Evolutionary conservation across 2,888 invertebrate species (phyloP), one percentile per base, ranked within the genome.

Genomic region (Chelonus formosanus): DNA sequence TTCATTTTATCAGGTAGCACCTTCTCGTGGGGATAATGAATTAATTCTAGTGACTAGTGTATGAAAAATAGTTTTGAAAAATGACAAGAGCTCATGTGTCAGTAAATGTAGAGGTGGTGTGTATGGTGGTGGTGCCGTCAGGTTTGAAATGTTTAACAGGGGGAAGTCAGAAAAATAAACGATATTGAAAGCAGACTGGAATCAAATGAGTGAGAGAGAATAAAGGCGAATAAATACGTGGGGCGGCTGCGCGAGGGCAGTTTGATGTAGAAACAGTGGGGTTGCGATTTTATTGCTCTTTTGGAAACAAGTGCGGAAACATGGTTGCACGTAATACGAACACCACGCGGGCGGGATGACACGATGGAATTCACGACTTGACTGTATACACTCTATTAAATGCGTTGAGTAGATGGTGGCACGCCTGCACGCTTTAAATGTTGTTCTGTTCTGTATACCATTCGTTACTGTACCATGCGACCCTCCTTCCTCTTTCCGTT

Each of bases 321-420:
- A 69, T 63, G 67, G 69, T 65, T 67, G 61, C 66, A 67, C 68
- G 68, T 68, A 69, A 71, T 69, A 64, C 63, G 68, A 71, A 67
- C 69, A 69, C 63, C 48, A 59, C 59, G 53, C 62, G 63, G 53
- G 55, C 43, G 45, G 71, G 67, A 72, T 74, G 73, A 70, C 69
- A 71, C 65, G 47, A 59, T 69, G 74, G 74, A 75, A 76, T 78
- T 75, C 75, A 75, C 74, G 75, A 74, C 68, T 70, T 72, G 69
- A 60, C 67, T 61, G 61, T 70, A 70, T 72, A 74, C 76, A 74
- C 73, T 71, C 76, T 76, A 76, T 77, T 76, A 75, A 77, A 76
- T 73, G 73, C 71, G 68, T 70, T 67, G 63, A 70, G 70, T 67
- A 71, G 65, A 61, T 68, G 67, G 66, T 55, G 60, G 58, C 70